Evolutionary conservation across 2,888 invertebrate genomes (phyloP), one percentile per base, ranked within the genome.

Genomic region (Myathropa florea): DNA sequence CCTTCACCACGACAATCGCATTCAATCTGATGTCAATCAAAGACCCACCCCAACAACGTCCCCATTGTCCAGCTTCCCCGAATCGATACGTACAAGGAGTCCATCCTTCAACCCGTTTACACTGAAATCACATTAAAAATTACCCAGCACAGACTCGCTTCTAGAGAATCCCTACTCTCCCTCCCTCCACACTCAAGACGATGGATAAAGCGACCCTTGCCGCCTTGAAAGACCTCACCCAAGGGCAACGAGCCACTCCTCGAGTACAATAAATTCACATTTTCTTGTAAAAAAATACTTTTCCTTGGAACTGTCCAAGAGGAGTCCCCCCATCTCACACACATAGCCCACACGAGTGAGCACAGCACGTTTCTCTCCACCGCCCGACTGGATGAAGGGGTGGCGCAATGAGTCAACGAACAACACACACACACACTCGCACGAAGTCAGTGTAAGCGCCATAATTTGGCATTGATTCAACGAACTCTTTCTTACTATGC

Each of bases 331-430:
- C n/a, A n/a, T n/a, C n/a, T n/a, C n/a, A n/a, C n/a, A n/a, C n/a
- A n/a, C n/a, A n/a, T n/a, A n/a, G n/a, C n/a, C 46, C 61, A 72
- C 61, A 67, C 39, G 75, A 57, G 30, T 24, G 28, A 39, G 7
- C 53, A 59, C 64, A 59, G 46, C n/a, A 46, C 46, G 9, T 63
- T 57, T 65, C 46, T n/a, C 4, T n/a, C 6, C 2, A 4, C 39
- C 14, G n/a, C 39, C n/a, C 39, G 39, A 39, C 4, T 18, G 1
- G 46, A 46, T 18, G 7, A 46, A 46, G 46, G 46, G 46, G 59
- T 65, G 64, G 71, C 30, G 63, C 75, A 71, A 63, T 83, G 83
- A 83, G 80, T 83, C 83, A 84, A 65, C 73, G 67, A 57, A 64
- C 73, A 46, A 26, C 46, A 67, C 3, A 65, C 7, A 59, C 9